A percentile compares a stretch with the other conserved stretches of the same genome.
Conservation (phyloP, 1,140 invertebrate genomes). For the Drosophila parvula region DNA sequence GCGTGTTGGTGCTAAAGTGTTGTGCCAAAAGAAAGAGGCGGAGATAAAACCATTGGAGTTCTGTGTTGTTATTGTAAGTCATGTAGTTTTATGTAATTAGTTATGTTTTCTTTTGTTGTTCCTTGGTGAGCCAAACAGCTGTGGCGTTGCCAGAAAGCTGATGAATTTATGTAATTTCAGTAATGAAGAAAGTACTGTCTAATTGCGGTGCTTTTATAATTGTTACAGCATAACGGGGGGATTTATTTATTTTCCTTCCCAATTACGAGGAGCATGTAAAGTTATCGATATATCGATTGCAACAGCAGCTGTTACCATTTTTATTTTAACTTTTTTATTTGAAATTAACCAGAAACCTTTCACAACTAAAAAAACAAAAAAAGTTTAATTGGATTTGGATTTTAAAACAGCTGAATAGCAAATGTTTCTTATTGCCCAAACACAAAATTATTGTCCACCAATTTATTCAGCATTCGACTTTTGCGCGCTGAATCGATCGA, state of each 20-base stretch:
- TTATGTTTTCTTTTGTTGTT: slow-evolving; percentile 39
- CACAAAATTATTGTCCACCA: no score
- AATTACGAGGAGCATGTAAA: slow-evolving; percentile 19
- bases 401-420: no score
- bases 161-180: slow-evolving; percentile 25
- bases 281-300: slow-evolving; percentile 65
- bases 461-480: no score
- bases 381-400: no score
- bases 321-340: not conserved
- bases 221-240: slow-evolving; percentile 11
- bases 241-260: slow-evolving; percentile 36
- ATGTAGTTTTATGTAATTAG: slow-evolving; percentile 71
- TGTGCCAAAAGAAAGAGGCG: slow-evolving; percentile 39
- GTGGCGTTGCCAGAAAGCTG: slow-evolving; percentile 53
- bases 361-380: no score
- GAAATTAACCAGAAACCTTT: not conserved
- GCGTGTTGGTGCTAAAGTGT: slow-evolving; percentile 16
- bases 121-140: slow-evolving; percentile 12
- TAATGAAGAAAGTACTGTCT: not conserved
- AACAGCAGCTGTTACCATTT: slow-evolving; percentile 59
- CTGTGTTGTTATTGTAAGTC: slow-evolving; percentile 67
- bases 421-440: no score
- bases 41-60: slow-evolving; percentile 34
- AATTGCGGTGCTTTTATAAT: slow-evolving; percentile 17
- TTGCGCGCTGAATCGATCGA: no score